Evolutionary conservation across 2,113 vertebrate species (phyloP).

Genomic region (Psephotus haematonotus): DNA sequence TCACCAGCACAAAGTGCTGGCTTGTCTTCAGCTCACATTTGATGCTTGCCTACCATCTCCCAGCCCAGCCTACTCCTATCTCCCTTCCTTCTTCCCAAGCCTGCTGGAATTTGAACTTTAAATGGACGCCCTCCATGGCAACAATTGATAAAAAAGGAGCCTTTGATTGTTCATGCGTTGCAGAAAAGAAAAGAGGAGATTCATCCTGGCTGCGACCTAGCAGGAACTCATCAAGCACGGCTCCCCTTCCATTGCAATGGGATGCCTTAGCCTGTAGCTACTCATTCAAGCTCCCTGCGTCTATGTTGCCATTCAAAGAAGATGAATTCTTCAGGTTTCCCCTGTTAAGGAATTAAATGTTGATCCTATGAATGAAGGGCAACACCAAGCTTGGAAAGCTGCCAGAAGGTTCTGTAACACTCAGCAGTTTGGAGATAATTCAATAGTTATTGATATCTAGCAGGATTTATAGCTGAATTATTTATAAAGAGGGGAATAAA

Average conservation of each 20-base stretch:
- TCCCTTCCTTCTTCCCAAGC: constrained; percentile 71
- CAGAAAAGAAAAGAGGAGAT: constrained; percentile 68
- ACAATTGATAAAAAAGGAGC: constrained; percentile 76
- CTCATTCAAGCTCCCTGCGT: constrained; percentile 58
- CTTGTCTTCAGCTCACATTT: constrained; percentile 75
- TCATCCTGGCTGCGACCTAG: constrained; percentile 64
- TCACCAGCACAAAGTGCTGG: constrained; percentile 72
- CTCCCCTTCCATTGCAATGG: constrained; percentile 57
- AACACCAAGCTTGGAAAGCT: constrained; percentile 49
- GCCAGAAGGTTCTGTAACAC: constrained; percentile 44
- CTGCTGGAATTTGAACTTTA: constrained; percentile 76
- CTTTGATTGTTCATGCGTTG: constrained; percentile 78
- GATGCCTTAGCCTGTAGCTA: constrained; percentile 54
- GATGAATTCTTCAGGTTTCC: constrained; percentile 68
- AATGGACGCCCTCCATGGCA: constrained; percentile 67
- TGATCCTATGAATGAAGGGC: constrained; percentile 62
- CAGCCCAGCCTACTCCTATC: constrained; percentile 67
- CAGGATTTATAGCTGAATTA: constrained; percentile 58
- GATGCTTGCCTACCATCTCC: constrained; percentile 73
- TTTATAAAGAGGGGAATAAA: neutral
- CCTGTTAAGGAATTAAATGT: constrained; percentile 57
- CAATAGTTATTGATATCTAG: constrained; percentile 50
- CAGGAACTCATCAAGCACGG: constrained; percentile 59
- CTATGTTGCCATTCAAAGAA: constrained; percentile 63
- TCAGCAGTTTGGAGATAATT: constrained; percentile 41